These are phyloP conservation scores for Perca flavescens DNA, from an alignment of 2,113 vertebrate genomes.

Conservation along the genomic window DNA sequence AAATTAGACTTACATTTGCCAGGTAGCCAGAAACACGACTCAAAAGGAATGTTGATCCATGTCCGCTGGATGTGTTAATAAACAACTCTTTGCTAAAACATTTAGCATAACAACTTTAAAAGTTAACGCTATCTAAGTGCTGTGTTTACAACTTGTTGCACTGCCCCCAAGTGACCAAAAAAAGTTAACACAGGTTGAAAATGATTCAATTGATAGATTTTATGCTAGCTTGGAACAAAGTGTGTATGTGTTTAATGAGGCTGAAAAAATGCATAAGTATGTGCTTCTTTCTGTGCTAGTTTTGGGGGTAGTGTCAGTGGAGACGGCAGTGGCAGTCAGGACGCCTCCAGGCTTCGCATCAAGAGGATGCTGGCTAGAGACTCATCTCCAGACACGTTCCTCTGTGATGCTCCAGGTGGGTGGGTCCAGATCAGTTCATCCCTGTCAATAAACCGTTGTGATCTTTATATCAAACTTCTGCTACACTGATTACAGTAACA, in stretches of 20 bases:
- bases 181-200: neutral
- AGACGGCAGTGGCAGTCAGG: slow-evolving; percentile 52
- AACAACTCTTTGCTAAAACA: neutral
- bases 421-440: neutral
- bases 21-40: neutral
- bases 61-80: neutral
- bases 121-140: neutral
- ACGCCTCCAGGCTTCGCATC: slow-evolving; percentile 67
- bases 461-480: neutral
- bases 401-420: slow-evolving; percentile 92
- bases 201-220: neutral
- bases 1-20: neutral
- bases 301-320: slow-evolving; percentile 49
- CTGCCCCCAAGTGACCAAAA: neutral
- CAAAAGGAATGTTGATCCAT: neutral
- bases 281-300: slow-evolving; percentile 12
- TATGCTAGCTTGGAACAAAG: neutral
- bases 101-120: neutral
- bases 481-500: neutral
- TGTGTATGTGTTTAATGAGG: neutral
- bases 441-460: neutral
- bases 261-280: neutral
- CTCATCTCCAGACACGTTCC: slow-evolving; percentile 87
- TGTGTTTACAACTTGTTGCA: neutral
- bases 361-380: slow-evolving; percentile 91